phyloP scores from a whole-genome alignment of 1,140 invertebrate genomes.

The Thaumetopoea pityocampa region DNA sequence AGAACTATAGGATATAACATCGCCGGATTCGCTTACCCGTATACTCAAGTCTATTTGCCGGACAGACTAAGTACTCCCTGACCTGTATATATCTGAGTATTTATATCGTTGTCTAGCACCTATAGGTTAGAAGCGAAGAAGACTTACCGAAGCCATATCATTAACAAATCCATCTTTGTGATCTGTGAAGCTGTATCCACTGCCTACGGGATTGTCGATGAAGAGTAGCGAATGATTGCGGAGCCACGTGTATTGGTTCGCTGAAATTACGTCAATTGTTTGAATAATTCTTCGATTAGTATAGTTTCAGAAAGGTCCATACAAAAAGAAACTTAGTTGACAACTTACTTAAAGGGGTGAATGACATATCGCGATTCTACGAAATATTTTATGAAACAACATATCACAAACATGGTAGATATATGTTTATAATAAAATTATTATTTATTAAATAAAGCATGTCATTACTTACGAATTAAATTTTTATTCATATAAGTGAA shows the following conservation, averaged over 20 bases:
- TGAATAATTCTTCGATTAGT: neutral
- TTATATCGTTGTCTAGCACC: no score
- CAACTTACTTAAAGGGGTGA: no score
- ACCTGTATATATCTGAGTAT: no score
- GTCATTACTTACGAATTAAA: conserved; percentile 51
- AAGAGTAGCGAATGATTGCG: conserved; percentile 84
- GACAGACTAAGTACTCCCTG: no score
- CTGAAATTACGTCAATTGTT: conserved; percentile 26
- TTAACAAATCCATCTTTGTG: conserved; percentile 76
- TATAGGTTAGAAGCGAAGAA: no score
- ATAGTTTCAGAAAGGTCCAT: neutral
- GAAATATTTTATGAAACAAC: no score
- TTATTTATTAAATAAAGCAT: neutral
- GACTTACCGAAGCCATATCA: conserved; percentile 80
- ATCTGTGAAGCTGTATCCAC: conserved; percentile 84
- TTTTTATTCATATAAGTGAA: conserved; percentile 77
- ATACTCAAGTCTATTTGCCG: no score
- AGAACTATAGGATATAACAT: neutral
- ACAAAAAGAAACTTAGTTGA: neutral
- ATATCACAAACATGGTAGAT: neutral
- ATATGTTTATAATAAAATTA: neutral
- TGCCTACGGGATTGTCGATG: conserved; percentile 90
- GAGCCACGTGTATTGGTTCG: conserved; percentile 81
- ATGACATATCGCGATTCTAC: no score
- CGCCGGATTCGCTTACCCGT: no score